These are phyloP conservation scores for Myoxocephalus aenaeus DNA, from an alignment of 2,797 vertebrate species.

Conservation along the genomic window DNA sequence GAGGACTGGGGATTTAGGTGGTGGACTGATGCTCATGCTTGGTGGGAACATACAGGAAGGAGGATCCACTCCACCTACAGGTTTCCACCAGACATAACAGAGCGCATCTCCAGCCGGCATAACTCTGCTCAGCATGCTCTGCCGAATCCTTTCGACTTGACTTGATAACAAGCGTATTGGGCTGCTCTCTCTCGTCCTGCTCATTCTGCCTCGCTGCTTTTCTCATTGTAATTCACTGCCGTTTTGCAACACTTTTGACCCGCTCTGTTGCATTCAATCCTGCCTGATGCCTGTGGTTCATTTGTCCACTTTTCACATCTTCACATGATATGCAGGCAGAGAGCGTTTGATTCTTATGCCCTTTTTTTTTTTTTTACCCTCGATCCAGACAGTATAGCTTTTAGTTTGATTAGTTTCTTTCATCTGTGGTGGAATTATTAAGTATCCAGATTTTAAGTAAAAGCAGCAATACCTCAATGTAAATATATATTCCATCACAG, in stretches of 20 bases:
- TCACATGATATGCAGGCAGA: not conserved
- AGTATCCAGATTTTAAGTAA: not conserved
- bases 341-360: not conserved
- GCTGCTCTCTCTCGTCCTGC: constrained; percentile 16
- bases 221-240: constrained; percentile 53
- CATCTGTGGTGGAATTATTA: not conserved
- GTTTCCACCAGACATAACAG: constrained; percentile 62
- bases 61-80: constrained; percentile 75
- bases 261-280: constrained; percentile 27
- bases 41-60: constrained; percentile 61
- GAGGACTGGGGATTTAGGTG: constrained; percentile 46
- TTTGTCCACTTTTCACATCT: constrained; percentile 37
- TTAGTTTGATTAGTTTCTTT: constrained; percentile 9
- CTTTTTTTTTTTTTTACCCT: not conserved
- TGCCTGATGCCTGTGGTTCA: constrained; percentile 29
- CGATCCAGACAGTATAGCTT: not conserved
- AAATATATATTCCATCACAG: not conserved
- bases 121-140: constrained; percentile 55
- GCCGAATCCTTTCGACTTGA: constrained; percentile 61
- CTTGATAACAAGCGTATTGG: constrained; percentile 64
- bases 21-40: constrained; percentile 40
- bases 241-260: constrained; percentile 40
- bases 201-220: constrained; percentile 38
- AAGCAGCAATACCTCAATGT: constrained; percentile 3
- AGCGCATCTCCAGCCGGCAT: constrained; percentile 40